Evolutionary conservation across 2,888 invertebrate genomes (phyloP), one percentile per base, ranked within the genome.

Genomic region (Vanessa cardui): DNA sequence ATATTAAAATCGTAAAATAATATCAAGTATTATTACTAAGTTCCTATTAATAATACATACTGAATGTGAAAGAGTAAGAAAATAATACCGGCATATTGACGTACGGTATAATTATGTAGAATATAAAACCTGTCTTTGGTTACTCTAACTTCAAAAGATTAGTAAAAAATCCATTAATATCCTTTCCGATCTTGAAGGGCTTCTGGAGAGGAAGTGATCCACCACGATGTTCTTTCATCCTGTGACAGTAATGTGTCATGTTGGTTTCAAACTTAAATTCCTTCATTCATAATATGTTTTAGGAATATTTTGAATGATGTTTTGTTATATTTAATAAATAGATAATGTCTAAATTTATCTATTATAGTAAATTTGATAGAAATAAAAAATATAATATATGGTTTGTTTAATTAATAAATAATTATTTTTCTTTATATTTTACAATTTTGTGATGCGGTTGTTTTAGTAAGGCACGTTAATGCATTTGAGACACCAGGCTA

Each of bases 151-250:
- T 75, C 74, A 71, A 73, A 74, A 74, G 74, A 61, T 54, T 12
- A 73, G 69, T 69, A 74, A 77, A 76, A 73, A 76, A 73, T 72
- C 71, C 79, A 77, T 82, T 82, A 74, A 72, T 77, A 73, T 58
- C 74, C 77, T 77, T 72, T 76, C 69, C 72, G 73, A 72, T 69
- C 60, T 72, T 66, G 62, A 78, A 78, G 77, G 81, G 80, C 76
- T 84, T 84, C 84, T 84, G 73, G 31, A 83, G 83, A 86, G 86
- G 86, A 86, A 86, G 80, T 81, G 75, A 72, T 74, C 73, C 68
- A 76, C 76, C 73, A 68, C 74, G 71, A 72, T 73, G 75, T 72
- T 75, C 77, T 56, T 62, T 63, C 61, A 68, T 67, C 47, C 45
- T 49, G 46, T 47, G 65, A 39, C 58, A 46, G 46, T 65, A 66